These are phyloP conservation scores for Mirounga angustirostris DNA, from an alignment of 2,113 vertebrate species.

Conservation along the genomic window DNA sequence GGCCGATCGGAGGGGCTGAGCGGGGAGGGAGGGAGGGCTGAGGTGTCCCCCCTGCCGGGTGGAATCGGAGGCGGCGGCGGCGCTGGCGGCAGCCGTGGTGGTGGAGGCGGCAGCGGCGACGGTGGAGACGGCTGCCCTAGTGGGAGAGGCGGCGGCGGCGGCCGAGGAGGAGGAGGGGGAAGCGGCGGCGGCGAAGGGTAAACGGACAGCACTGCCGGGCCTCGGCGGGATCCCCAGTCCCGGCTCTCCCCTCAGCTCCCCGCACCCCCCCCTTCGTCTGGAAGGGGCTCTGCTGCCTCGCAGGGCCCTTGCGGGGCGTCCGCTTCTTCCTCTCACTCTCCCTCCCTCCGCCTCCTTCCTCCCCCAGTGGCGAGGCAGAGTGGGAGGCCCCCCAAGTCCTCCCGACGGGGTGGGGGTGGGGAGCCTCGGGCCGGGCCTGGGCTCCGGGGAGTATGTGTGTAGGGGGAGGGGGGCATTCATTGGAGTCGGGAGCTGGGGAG, in stretches of 20 bases:
- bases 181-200: constrained; percentile 78
- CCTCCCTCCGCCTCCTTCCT: constrained; percentile 54
- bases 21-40: constrained; percentile 89
- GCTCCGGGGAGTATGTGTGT: constrained; percentile 26
- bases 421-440: constrained; percentile 68
- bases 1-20: constrained; percentile 86
- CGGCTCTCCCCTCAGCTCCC: constrained; percentile 3
- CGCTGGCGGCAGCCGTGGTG: constrained; percentile 75
- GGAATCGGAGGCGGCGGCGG: constrained; percentile 81
- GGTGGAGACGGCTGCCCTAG: constrained; percentile 78
- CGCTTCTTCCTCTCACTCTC: constrained; percentile 25
- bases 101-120: constrained; percentile 68
- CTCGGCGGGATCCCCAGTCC: constrained; percentile 62
- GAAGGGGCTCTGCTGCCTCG: constrained; percentile 7
- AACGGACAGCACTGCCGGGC: constrained; percentile 75
- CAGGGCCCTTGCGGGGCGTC: constrained; percentile 71
- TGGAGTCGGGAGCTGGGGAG: constrained; percentile 6
- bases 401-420: constrained; percentile 71
- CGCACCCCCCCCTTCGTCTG: not conserved
- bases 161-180: constrained; percentile 69
- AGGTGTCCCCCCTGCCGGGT: constrained; percentile 86
- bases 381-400: constrained; percentile 64
- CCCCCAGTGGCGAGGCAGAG: constrained; percentile 46
- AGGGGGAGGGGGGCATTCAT: constrained; percentile 65
- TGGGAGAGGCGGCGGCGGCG: constrained; percentile 72